These are phyloP conservation scores for Venustoraphidia nigricollis DNA, from an alignment of 2,888 invertebrate species.

Conservation along the genomic window DNA sequence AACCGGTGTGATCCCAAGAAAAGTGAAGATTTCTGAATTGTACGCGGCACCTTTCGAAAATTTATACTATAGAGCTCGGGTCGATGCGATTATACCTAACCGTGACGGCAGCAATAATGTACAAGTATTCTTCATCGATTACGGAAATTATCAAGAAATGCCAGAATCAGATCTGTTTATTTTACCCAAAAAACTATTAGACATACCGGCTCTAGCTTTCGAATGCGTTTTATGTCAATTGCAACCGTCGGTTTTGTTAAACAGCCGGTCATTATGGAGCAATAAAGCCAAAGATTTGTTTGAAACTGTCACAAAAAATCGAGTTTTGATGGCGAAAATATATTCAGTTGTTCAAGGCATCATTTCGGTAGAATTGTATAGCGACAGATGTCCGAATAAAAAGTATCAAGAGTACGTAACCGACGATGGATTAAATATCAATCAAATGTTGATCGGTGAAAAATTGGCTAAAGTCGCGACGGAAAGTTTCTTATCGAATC, in stretches of 20 bases:
- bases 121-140: slow-evolving; percentile 61
- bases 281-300: slow-evolving; percentile 34
- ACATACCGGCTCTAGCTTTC: slow-evolving; percentile 44
- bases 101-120: slow-evolving; percentile 21
- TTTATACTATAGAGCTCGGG: slow-evolving; percentile 39
- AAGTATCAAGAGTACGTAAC: slow-evolving; percentile 10
- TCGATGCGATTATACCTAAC: slow-evolving; percentile 28
- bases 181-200: slow-evolving; percentile 19
- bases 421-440: slow-evolving; percentile 32
- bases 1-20: too few species aligned
- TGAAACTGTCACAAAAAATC: slow-evolving; percentile 11
- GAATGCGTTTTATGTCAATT: slow-evolving; percentile 56
- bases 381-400: slow-evolving; percentile 7
- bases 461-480: slow-evolving; percentile 51
- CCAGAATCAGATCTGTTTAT: slow-evolving; percentile 29
- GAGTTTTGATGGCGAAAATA: slow-evolving; percentile 24
- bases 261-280: slow-evolving; percentile 46
- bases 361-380: slow-evolving; percentile 47
- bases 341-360: slow-evolving; percentile 70
- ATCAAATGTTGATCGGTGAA: slow-evolving; percentile 43
- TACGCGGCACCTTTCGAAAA: slow-evolving; percentile 41
- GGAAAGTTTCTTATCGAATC: slow-evolving; percentile 62
- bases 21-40: slow-evolving; percentile 30
- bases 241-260: slow-evolving; percentile 46
- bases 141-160: slow-evolving; percentile 44